Evolutionary conservation across 2,797 vertebrate species (phyloP), one percentile per base, ranked within the genome.

Genomic region (Coregonus ussuriensis): DNA sequence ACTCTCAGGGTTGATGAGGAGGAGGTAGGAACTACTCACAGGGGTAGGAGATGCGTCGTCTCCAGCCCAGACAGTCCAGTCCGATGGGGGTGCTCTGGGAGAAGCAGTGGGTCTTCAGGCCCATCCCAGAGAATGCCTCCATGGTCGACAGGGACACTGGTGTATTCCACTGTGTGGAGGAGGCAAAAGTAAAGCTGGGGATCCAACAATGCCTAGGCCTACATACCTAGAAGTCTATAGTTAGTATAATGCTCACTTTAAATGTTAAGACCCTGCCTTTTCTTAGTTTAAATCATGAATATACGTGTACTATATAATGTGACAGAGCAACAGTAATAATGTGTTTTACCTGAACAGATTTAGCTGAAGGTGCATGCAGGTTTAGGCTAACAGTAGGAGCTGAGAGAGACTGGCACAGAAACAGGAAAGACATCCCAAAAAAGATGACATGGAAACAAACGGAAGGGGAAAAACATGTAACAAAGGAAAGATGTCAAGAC

Each of bases 71-170:
- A 1, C 91, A 94, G 90, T 97, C 94, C 75, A 98, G 91, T 72
- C 95, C 95, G 0, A 91, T 91, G 0, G 96, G 96, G 37, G 95
- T 96, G 88, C 97, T 97, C 88, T 95, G 95, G 56, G 96, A 98
- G 87, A 96, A 94, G 0, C 89, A 82, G 18, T 93, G 93, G 70
- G 91, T 87, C 80, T 93, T 95, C 82, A 95, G 89, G 0, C 91
- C 88, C 68, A 91, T 91, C 16, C 88, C 85, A 53, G 83, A 84
- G 80, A 93, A 93, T 76, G 87, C 84, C 72, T 91, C 83, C 35
- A 89, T 75, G 73, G 92, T 84, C 1, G 81, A 81, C 68, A 88
- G 18, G 25, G 86, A 83, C 35, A 84, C 78, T 70, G 87, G 92
- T 59, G 82, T 80, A 79, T 89, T 88, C 71, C 83, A 83, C 97